Percentiles rank a stretch among this genome's conserved stretches.
Conservation (phyloP, 2,888 invertebrate genomes). For the Apodemia duryi region DNA sequence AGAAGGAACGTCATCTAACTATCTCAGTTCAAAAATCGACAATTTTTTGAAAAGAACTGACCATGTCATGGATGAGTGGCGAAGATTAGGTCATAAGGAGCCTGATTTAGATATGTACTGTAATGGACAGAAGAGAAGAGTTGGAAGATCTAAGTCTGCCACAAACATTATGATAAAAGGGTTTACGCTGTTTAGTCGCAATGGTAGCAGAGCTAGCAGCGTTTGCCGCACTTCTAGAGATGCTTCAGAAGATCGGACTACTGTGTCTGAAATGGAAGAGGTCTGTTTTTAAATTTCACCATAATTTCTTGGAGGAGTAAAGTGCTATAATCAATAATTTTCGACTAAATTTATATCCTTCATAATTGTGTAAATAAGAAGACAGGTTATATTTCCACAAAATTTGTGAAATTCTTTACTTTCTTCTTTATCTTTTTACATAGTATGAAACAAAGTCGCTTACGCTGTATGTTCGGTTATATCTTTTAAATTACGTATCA, state of each 20-base stretch:
- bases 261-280: conserved; percentile 83
- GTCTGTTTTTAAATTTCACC: conserved; percentile 45
- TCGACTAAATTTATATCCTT: too few relatives aligned
- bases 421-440: too few relatives aligned
- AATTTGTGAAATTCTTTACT: too few relatives aligned
- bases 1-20: conserved; percentile 87
- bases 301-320: too few relatives aligned
- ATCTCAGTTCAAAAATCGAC: conserved; percentile 86
- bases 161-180: conserved; percentile 92
- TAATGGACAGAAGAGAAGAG: conserved; percentile 53
- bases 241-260: conserved; percentile 81
- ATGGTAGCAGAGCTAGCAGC: conserved; percentile 78
- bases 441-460: too few relatives aligned
- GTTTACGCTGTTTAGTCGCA: conserved; percentile 83
- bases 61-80: conserved; percentile 94
- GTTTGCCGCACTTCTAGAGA: conserved; percentile 72
- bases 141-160: conserved; percentile 85
- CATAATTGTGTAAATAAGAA: too few relatives aligned
- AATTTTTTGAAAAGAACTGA: conserved; percentile 90
- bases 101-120: conserved; percentile 56
- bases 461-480: too few relatives aligned
- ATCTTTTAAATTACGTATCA: too few relatives aligned
- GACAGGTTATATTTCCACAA: too few relatives aligned
- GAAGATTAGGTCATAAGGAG: conserved; percentile 82
- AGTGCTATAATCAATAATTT: too few relatives aligned